Conservation (phyloP, 53 echinoderm and acorn worm genomes). For the Actinopyga echinites region DNA sequence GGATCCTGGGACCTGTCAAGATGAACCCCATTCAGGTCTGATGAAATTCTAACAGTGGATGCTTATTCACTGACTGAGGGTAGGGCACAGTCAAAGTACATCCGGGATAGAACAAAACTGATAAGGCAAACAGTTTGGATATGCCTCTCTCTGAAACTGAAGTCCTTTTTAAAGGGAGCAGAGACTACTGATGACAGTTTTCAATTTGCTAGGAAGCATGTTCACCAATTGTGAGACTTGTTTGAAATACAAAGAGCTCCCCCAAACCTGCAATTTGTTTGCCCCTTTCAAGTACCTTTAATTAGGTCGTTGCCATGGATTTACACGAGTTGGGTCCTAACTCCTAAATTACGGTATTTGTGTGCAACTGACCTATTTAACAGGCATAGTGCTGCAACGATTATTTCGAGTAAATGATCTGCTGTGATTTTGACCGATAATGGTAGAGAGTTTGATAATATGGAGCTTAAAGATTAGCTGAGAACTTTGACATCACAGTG, state of each 20-base stretch:
- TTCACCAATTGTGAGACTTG: neutral
- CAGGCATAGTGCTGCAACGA: slow-evolving; percentile 5
- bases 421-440: neutral
- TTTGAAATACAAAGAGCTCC: neutral
- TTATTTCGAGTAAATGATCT: neutral
- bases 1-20: neutral
- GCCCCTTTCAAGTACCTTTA: neutral
- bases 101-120: neutral
- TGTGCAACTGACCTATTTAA: neutral
- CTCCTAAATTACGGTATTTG: neutral
- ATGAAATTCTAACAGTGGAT: slow-evolving; percentile 8
- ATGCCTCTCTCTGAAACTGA: neutral
- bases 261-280: slow-evolving; percentile 17
- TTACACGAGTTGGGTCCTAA: neutral
- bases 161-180: neutral
- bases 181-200: neutral
- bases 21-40: neutral
- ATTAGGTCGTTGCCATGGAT: slow-evolving; percentile 16
- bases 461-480: neutral
- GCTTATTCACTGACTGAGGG: slow-evolving; percentile 1
- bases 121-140: slow-evolving; percentile 12
- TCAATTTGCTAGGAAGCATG: neutral
- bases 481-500: neutral
- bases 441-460: slow-evolving; percentile 28
- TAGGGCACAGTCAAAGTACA: neutral